Percentiles rank a stretch among this genome's conserved stretches.
Conservation (phyloP, 1,140 invertebrate species). For the Chelonus insularis region DNA sequence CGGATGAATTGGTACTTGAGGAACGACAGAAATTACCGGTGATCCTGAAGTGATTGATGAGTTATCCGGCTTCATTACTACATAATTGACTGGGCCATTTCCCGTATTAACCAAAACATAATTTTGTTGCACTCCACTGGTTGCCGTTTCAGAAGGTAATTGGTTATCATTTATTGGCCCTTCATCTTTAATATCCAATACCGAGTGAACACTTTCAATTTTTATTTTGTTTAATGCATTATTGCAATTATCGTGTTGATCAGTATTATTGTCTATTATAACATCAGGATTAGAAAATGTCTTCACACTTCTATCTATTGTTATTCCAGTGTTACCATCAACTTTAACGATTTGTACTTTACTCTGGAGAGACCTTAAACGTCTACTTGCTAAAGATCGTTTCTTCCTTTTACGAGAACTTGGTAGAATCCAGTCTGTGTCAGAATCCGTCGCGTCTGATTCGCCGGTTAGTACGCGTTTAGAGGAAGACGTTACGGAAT, state of each 20-base stretch:
- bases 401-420: conserved; percentile 54
- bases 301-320: too few species aligned
- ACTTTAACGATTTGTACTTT: conserved; percentile 43
- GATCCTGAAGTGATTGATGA: background rate
- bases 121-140: conserved; percentile 33
- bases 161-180: conserved; percentile 38
- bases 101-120: conserved; percentile 37
- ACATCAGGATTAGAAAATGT: too few species aligned
- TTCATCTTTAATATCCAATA: conserved; percentile 53
- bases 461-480: conserved; percentile 32
- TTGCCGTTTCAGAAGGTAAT: conserved; percentile 16
- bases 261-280: background rate
- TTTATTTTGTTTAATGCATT: conserved; percentile 29
- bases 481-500: too few species aligned
- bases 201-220: conserved; percentile 50
- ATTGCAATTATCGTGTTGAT: background rate
- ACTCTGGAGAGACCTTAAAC: conserved; percentile 42
- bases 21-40: conserved; percentile 23
- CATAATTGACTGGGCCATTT: conserved; percentile 23
- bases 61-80: conserved; percentile 22
- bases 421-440: conserved; percentile 56
- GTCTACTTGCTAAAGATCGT: conserved; percentile 48
- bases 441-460: conserved; percentile 50
- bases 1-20: conserved; percentile 26
- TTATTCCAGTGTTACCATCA: conserved; percentile 12